Base-by-base conservation (phyloP, 2,113 vertebrate genomes). In the Plectropomus leopardus region DNA sequence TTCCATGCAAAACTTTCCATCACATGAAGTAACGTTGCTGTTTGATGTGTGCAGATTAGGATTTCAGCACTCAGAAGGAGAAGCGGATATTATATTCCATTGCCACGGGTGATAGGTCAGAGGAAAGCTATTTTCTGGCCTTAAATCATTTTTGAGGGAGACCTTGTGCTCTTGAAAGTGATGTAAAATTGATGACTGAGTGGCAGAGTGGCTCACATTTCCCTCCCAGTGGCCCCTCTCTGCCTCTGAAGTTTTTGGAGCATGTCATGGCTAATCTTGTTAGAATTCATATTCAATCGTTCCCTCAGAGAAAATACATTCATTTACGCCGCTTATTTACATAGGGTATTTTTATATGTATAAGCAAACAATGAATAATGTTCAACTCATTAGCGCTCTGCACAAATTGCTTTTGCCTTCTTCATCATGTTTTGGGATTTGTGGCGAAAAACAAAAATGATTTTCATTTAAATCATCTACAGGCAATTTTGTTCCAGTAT, bases 101-200 rank as follows among this genome's bases (percentile, higher is more conserved):
- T 64, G 66, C 82, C 65, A n/a, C 10, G 65, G 89, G 77, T 83
- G 65, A 44, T 61, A 69, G 78, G 87, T 83, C 77, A 72, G 78
- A 75, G 73, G 76, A 79, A 87, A 75, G 76, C 84, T 92, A 70
- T 92, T 92, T 90, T 86, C 78, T 66, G 77, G 68, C 53, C 47
- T 75, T 91, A 91, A 92, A 88, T 92, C 87, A 76, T 90, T 88
- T 88, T 75, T 58, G 32, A 65, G 73, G 50, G 79, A 82, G 84
- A 87, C 75, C 79, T 55, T 63, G 65, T 68, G 66, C 85, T 86
- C 80, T 61, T 59, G 70, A 89, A 83, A 77, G 53, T 17, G 78
- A 92, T 94, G 85, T 87, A 86, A 88, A 91, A 92, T 89, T 77
- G 84, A 91, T 90, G 90, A 86, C 58, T 64, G 84, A 86, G 64